phyloP scores from a whole-genome alignment of 2,113 vertebrate genomes.

The Pelvicachromis taeniatus region DNA sequence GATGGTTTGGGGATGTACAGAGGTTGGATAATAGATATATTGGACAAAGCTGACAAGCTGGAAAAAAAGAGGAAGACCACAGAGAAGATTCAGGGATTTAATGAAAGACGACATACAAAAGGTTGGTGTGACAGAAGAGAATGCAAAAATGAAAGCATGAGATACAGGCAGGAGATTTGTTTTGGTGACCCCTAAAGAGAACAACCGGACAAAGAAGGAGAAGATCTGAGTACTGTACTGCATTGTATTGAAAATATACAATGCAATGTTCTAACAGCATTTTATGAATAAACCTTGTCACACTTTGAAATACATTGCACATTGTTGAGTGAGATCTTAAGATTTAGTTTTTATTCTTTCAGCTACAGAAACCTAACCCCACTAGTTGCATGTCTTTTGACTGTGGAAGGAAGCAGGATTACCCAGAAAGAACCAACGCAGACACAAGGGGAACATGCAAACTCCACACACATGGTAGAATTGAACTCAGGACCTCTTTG shows the following conservation, averaged over 20 bases:
- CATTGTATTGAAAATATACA: too few species aligned
- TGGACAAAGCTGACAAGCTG: neutral
- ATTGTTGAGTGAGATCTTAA: neutral
- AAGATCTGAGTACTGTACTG: neutral
- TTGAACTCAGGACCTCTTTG: neutral
- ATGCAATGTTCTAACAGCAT: neutral
- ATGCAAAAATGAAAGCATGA: neutral
- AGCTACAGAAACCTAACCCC: neutral
- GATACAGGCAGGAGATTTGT: neutral
- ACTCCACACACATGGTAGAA: neutral
- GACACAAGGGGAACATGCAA: neutral
- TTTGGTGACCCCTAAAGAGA: neutral
- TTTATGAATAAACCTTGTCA: neutral
- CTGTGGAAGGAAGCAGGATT: neutral
- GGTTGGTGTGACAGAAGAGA: neutral
- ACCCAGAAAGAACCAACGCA: neutral
- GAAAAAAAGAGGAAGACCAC: neutral
- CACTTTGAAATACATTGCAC: neutral
- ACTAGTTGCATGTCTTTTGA: neutral
- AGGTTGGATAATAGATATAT: neutral
- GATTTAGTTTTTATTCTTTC: neutral
- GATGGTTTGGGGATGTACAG: neutral
- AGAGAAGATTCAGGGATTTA: neutral
- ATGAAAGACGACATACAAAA: neutral
- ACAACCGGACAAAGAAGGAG: neutral